Conservation (phyloP, 2,797 vertebrate species). For the Takifugu ocellatus region DNA sequence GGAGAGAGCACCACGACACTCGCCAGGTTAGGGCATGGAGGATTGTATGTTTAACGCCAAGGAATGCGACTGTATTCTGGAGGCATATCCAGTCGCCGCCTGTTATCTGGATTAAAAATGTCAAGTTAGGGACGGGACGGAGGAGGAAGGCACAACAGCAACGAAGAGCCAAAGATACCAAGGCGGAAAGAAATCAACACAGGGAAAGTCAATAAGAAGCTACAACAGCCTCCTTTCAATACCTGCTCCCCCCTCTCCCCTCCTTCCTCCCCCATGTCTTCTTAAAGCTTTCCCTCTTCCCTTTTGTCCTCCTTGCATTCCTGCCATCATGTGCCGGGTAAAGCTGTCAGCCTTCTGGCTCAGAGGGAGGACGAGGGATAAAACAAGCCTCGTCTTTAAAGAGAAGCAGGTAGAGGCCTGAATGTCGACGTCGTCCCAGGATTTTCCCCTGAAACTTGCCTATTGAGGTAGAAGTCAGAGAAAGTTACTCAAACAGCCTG, state of each 20-base stretch:
- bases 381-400: constrained; percentile 3
- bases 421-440: neutral
- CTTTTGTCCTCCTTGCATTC: constrained; percentile 55
- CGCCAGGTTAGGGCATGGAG: constrained; percentile 36
- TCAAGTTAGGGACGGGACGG: constrained; percentile 7
- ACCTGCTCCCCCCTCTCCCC: constrained; percentile 3
- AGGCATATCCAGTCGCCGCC: constrained; percentile 32
- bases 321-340: constrained; percentile 35
- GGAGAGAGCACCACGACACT: constrained; percentile 19
- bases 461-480: no score
- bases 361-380: constrained; percentile 15
- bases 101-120: constrained; percentile 10
- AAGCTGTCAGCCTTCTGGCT: constrained; percentile 39
- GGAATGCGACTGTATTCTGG: constrained; percentile 49
- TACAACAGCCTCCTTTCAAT: constrained; percentile 12
- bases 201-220: neutral
- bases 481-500: no score
- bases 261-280: neutral
- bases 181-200: no score
- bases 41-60: constrained; percentile 8
- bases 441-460: no score
- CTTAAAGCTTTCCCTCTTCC: constrained; percentile 9
- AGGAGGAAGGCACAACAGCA: constrained; percentile 2
- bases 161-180: neutral
- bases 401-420: neutral